Evolutionary conservation across 2,797 vertebrate species (phyloP).

Genomic region (Poecilia velifera): DNA sequence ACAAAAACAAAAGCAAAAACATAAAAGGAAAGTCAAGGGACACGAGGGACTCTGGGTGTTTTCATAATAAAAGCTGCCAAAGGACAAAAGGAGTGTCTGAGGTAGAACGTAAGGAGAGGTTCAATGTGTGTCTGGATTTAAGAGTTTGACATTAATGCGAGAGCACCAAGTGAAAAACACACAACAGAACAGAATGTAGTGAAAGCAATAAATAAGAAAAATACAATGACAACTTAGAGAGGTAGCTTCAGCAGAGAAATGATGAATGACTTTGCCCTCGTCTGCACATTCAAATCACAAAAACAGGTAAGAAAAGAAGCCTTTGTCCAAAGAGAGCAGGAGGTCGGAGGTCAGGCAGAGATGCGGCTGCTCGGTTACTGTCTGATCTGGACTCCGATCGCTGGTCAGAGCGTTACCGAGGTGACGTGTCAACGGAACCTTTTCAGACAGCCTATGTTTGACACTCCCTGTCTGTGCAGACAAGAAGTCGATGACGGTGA

Average conservation of each 20-base stretch:
- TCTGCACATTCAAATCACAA: slow-evolving; percentile 76
- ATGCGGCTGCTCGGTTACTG: slow-evolving; percentile 40
- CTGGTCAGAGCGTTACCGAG: slow-evolving; percentile 50
- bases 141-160: slow-evolving; percentile 29
- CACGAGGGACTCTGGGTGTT: slow-evolving; percentile 4
- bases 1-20: slow-evolving; percentile 13
- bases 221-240: slow-evolving; percentile 88
- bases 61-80: slow-evolving; percentile 2
- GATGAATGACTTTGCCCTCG: slow-evolving; percentile 84
- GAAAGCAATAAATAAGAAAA: slow-evolving; percentile 85
- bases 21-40: slow-evolving; percentile 20
- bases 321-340: slow-evolving; percentile 43
- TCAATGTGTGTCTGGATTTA: slow-evolving; percentile 11
- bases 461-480: background rate
- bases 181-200: slow-evolving; percentile 68
- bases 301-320: slow-evolving; percentile 66
- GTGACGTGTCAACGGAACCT: slow-evolving; percentile 8
- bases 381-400: slow-evolving; percentile 47
- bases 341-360: slow-evolving; percentile 33
- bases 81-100: slow-evolving; percentile 34
- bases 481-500: background rate
- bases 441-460: background rate
- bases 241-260: slow-evolving; percentile 94
- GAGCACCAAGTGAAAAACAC: slow-evolving; percentile 59
- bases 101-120: slow-evolving; percentile 54